Percentiles rank a stretch among this genome's conserved stretches.
Conservation (phyloP, 2,888 invertebrate species). For the Aphrophora alni region DNA sequence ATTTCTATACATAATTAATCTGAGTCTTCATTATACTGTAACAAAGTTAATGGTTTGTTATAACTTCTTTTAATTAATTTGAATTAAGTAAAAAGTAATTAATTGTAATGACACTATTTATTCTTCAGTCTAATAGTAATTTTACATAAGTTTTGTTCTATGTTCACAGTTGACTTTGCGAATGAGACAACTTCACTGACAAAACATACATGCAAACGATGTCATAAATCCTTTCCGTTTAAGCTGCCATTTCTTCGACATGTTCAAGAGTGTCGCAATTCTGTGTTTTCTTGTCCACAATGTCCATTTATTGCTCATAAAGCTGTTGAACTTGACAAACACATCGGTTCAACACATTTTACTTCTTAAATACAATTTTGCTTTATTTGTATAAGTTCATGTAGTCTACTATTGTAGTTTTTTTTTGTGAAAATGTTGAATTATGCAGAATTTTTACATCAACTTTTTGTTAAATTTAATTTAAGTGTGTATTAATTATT, state of each 20-base stretch:
- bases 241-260: conserved; percentile 33
- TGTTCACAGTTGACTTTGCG: background rate
- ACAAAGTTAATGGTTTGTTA: too few species aligned
- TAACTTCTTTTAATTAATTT: too few species aligned
- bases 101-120: too few species aligned
- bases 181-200: background rate
- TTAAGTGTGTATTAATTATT: too few species aligned
- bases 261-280: conserved; percentile 13
- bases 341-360: conserved; percentile 17
- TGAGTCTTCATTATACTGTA: too few species aligned
- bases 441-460: too few species aligned
- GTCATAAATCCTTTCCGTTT: conserved; percentile 28
- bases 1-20: too few species aligned
- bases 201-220: conserved; percentile 15
- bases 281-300: conserved; percentile 20
- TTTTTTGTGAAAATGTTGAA: too few species aligned
- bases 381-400: background rate
- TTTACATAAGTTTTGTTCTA: background rate
- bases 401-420: too few species aligned
- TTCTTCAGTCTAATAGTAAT: too few species aligned
- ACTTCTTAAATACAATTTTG: background rate
- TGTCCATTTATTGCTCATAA: background rate
- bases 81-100: too few species aligned
- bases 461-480: too few species aligned
- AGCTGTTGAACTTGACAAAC: background rate